Evolutionary conservation across 2,113 vertebrate genomes (phyloP).

Genomic region (Muntiacus reevesi): DNA sequence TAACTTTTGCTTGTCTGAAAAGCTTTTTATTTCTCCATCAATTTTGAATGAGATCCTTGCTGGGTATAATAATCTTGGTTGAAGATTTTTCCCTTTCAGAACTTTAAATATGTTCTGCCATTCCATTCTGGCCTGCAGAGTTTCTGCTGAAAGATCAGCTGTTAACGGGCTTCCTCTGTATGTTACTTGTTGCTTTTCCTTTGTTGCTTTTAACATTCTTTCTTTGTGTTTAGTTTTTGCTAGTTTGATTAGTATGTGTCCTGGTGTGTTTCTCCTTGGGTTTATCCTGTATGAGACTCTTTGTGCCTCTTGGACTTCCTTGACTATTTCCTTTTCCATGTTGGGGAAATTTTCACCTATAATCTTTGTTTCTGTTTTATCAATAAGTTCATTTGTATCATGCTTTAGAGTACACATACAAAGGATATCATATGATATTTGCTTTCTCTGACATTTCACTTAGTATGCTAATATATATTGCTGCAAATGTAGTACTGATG

Average conservation of each 20-base stretch:
- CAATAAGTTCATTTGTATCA: neutral
- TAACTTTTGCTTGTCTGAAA: neutral
- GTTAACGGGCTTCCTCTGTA: neutral
- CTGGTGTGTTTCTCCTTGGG: neutral
- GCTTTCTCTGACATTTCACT: neutral
- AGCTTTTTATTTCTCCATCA: neutral
- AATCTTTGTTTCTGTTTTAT: neutral
- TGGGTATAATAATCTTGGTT: neutral
- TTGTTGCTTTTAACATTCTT: neutral
- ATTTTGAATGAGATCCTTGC: neutral
- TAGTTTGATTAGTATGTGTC: neutral
- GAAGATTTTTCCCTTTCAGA: neutral
- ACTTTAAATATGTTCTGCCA: neutral
- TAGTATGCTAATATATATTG: neutral
- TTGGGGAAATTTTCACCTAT: neutral
- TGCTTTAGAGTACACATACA: neutral
- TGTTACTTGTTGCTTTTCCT: neutral
- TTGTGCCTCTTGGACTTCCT: neutral
- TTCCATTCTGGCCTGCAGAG: neutral
- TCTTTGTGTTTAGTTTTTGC: neutral
- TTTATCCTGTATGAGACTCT: neutral
- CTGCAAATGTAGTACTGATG: neutral
- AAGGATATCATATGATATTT: neutral
- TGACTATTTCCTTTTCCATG: neutral
- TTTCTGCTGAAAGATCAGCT: neutral